Evolutionary conservation across 2,888 invertebrate genomes (phyloP).

Genomic region (Coecobrya sp.): DNA sequence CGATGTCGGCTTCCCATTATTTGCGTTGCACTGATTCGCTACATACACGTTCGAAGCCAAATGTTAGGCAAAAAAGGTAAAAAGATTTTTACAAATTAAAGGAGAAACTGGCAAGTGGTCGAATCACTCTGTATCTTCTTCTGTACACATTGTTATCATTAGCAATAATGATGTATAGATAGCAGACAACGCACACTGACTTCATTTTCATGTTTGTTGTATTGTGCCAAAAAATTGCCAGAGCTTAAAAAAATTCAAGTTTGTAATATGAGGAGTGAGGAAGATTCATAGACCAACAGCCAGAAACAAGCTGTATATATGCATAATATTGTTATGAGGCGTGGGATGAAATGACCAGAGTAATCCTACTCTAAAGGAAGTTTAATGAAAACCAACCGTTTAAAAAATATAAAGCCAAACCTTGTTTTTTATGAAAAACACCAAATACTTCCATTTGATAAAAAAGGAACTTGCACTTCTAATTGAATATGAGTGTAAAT

Average conservation of each 20-base stretch:
- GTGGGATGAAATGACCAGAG: slow-evolving; percentile 50
- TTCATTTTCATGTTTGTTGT: slow-evolving; percentile 16
- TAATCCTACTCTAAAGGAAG: slow-evolving; percentile 24
- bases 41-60: slow-evolving; percentile 18
- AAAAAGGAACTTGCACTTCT: slow-evolving; percentile 21
- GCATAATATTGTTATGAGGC: slow-evolving; percentile 18
- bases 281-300: slow-evolving; percentile 46
- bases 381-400: slow-evolving; percentile 13
- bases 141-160: slow-evolving; percentile 44
- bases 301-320: slow-evolving; percentile 38
- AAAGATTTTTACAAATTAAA: slow-evolving; percentile 30
- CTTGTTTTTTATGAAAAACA: slow-evolving; percentile 34
- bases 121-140: slow-evolving; percentile 1
- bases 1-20: slow-evolving; percentile 71
- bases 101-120: slow-evolving; percentile 51
- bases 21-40: slow-evolving; percentile 49
- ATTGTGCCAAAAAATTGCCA: slow-evolving; percentile 34
- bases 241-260: slow-evolving; percentile 22
- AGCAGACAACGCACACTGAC: slow-evolving; percentile 15
- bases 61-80: slow-evolving; percentile 50
- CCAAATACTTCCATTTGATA: slow-evolving; percentile 19
- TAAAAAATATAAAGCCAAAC: slow-evolving; percentile 15
- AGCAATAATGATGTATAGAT: slow-evolving; percentile 4
- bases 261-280: slow-evolving; percentile 10
- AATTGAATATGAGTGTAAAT: slow-evolving; percentile 22